Base-by-base conservation (phyloP, 1,140 invertebrate species). In the Ceratosolen fusciceps region DNA sequence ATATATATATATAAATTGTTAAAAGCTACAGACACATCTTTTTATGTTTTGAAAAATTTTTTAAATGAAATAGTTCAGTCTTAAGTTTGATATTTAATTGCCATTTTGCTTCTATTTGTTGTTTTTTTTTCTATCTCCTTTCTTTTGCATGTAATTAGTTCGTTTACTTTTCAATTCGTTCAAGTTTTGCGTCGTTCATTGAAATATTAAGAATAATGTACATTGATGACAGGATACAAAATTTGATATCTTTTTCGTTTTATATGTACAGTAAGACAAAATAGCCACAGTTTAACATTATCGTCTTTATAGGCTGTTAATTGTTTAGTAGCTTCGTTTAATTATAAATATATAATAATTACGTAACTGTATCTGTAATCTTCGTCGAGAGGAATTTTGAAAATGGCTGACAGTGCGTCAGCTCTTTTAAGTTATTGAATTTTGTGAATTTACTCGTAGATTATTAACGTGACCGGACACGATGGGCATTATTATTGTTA, bases 1-100 rank as follows among this genome's bases (percentile, higher is more conserved):
- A 43, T 31, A 70, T 29, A 58, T 56, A 58, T 52, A 43, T 31
- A 70, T 29, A 77, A 24, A 43, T 56, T n/a, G 31, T 56, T 60
- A 77, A 71, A 60, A 75, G 2, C 19, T 70, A 52, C 21, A 26
- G 19, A 26, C 19, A 56, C 10, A 54, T 56, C 1, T 16, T 49
- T 37, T 73, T n/a, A 56, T 60, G n/a, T n/a, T 24, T 74, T 47
- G 39, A 37, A 10, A 43, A 73, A 7, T 24, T 67, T 31, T 77
- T 77, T 56, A 34, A 77, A 71, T 26, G 49, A 60, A 77, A 49
- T 72, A 47, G 9, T 60, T 72, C 67, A 77, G 76, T 77, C 76
- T 77, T 77, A 34, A 24, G 21, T 77, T 77, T 68, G 76, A 37
- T 60, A 62, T 34, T 71, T n/a, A 52, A 70, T 56, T 62, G 29